Conservation (phyloP, 2,888 invertebrate species). For the Macrosoma leucophasiata region DNA sequence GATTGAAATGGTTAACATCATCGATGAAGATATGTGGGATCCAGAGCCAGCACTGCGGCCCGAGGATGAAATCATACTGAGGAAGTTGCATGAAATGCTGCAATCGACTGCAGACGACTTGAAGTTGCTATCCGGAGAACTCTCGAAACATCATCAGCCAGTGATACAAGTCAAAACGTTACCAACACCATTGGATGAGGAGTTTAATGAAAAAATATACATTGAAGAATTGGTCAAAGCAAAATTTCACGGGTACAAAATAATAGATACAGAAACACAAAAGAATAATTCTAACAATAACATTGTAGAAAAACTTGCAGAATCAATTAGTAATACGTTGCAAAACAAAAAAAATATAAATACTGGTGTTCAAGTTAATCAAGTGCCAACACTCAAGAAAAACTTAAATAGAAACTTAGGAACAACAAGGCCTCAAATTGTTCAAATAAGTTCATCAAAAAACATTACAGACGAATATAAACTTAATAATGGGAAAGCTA, state of each 20-base stretch:
- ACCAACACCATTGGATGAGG: conserved; percentile 60
- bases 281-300: too few species aligned
- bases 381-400: conserved; percentile 31
- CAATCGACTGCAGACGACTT: conserved; percentile 67
- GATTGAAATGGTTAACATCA: conserved; percentile 62
- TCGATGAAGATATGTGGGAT: conserved; percentile 62
- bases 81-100: conserved; percentile 65
- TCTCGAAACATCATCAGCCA: conserved; percentile 51
- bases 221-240: conserved; percentile 67
- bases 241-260: conserved; percentile 64
- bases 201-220: conserved; percentile 66
- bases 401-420: conserved; percentile 40
- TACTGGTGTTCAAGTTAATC: conserved; percentile 35
- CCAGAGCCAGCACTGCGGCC: conserved; percentile 58
- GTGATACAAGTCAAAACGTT: conserved; percentile 45
- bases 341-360: conserved; percentile 32
- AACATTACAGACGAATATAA: conserved; percentile 28
- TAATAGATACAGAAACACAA: conserved; percentile 38
- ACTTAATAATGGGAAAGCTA: conserved; percentile 34
- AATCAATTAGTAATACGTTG: too few species aligned
- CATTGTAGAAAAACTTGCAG: too few species aligned
- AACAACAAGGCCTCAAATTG: conserved; percentile 43
- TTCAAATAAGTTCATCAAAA: conserved; percentile 54
- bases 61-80: conserved; percentile 62
- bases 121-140: conserved; percentile 59